Evolutionary conservation across 2,888 invertebrate species (phyloP).

Genomic region (Dioctria linearis): DNA sequence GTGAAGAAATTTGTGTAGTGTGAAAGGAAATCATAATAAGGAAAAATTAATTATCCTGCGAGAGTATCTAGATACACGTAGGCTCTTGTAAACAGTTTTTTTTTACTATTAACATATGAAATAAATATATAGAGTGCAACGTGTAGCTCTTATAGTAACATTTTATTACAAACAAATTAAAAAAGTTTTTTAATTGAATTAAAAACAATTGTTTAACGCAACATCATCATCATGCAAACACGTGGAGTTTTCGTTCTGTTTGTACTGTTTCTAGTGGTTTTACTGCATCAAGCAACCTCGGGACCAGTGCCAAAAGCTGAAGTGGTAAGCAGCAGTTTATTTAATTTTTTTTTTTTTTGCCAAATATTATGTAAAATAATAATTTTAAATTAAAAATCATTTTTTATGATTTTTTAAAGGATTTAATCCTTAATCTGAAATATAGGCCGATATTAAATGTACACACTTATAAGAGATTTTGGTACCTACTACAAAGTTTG

Average conservation of each 20-base stretch:
- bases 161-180: not conserved
- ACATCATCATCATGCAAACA: constrained; percentile 3
- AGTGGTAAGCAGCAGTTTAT: constrained; percentile 64
- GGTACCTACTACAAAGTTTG: too few relatives aligned
- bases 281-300: constrained; percentile 63
- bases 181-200: not conserved
- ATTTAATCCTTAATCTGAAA: too few relatives aligned
- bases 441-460: too few relatives aligned
- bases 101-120: too few relatives aligned
- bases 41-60: too few relatives aligned
- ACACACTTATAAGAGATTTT: too few relatives aligned
- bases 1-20: constrained; percentile 13
- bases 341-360: too few relatives aligned
- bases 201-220: not conserved
- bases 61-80: not conserved
- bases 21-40: not conserved
- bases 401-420: too few relatives aligned
- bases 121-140: not conserved
- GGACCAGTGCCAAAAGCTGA: constrained; percentile 68
- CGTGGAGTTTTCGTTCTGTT: constrained; percentile 61
- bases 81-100: not conserved
- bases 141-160: not conserved
- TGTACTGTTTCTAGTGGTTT: constrained; percentile 57
- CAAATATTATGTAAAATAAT: too few relatives aligned
- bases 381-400: too few relatives aligned